A percentile compares a stretch with the other conserved stretches of the same genome.
These are phyloP conservation scores for Ictalurus furcatus DNA, from an alignment of 2,113 vertebrate genomes.

Conservation along the genomic window DNA sequence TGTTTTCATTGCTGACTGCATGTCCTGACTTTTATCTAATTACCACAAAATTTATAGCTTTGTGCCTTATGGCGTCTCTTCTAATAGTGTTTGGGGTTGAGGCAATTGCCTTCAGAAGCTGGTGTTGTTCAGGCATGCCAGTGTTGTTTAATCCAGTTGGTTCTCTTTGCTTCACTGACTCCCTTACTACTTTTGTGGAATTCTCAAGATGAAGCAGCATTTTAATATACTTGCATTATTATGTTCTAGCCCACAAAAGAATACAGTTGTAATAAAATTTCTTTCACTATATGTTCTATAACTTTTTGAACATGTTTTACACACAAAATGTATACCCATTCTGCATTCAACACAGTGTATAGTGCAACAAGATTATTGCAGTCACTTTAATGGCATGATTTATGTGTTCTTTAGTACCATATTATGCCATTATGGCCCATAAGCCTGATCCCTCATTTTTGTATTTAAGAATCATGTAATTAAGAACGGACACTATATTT, in stretches of 20 bases:
- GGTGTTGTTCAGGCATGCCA: constrained; percentile 51
- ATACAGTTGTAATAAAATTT: not conserved
- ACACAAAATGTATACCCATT: too few relatives aligned
- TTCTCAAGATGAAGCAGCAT: not conserved
- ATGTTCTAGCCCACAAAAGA: not conserved
- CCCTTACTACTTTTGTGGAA: not conserved
- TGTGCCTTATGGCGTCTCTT: constrained; percentile 55
- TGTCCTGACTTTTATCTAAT: constrained; percentile 52
- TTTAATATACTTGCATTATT: not conserved
- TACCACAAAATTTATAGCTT: constrained; percentile 61
- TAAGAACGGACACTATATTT: not conserved
- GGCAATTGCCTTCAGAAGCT: constrained; percentile 56
- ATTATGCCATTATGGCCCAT: not conserved
- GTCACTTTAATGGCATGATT: not conserved
- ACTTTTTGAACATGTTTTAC: not conserved
- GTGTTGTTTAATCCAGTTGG: constrained; percentile 10
- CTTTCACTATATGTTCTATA: not conserved
- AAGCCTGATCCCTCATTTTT: not conserved
- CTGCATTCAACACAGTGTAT: not conserved
- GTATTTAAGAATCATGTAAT: not conserved
- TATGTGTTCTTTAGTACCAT: not conserved
- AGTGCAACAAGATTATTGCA: not conserved
- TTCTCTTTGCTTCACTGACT: not conserved
- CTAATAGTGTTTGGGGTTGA: constrained; percentile 57
- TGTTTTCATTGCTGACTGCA: constrained; percentile 49